Evolutionary conservation across 2,113 vertebrate species (phyloP).

Genomic region (Columba livia): DNA sequence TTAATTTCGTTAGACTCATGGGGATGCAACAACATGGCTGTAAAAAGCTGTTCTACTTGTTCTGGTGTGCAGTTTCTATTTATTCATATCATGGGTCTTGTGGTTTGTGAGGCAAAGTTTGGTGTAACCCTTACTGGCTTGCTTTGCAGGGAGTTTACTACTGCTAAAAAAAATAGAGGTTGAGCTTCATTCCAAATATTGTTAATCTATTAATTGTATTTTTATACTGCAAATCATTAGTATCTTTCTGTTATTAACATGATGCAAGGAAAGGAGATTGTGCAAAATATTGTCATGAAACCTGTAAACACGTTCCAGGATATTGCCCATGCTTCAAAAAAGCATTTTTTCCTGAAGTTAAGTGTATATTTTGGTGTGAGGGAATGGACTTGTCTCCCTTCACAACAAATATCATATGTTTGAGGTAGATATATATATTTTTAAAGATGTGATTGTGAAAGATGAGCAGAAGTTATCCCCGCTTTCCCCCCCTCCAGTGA

Average conservation of each 20-base stretch:
- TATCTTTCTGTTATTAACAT: background rate
- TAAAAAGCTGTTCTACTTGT: constrained; percentile 36
- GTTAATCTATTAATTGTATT: background rate
- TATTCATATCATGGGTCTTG: constrained; percentile 21
- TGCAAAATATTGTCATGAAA: background rate
- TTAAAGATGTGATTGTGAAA: background rate
- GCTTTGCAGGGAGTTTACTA: background rate
- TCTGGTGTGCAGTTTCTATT: constrained; percentile 27
- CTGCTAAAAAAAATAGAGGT: background rate
- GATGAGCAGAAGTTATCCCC: background rate
- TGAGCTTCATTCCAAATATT: background rate
- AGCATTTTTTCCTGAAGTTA: background rate
- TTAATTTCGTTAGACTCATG: constrained; percentile 7
- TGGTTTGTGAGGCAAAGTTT: constrained; percentile 44
- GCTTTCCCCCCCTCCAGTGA: no score
- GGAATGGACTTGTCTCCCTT: background rate
- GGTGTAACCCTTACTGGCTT: constrained; percentile 1
- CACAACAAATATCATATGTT: background rate
- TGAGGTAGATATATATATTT: background rate
- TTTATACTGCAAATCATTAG: background rate
- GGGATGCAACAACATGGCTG: background rate
- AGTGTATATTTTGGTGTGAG: background rate
- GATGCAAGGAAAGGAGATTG: background rate
- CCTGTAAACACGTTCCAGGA: background rate
- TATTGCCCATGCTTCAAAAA: background rate